Base-by-base conservation (phyloP, 2,797 vertebrate genomes). In the Urocyon cinereoargenteus region DNA sequence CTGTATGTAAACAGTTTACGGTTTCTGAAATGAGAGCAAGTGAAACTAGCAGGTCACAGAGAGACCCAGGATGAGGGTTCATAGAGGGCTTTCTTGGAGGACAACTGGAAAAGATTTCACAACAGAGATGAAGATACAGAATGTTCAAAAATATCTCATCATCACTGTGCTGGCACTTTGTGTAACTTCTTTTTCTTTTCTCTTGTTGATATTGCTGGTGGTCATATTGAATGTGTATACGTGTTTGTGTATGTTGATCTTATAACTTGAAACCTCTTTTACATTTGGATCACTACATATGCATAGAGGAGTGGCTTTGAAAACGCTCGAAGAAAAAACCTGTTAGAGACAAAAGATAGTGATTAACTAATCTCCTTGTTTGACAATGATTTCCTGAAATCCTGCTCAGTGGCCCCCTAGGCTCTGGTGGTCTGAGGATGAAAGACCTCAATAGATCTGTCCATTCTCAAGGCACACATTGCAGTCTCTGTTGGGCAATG, bases 1-100 rank as follows among this genome's bases (percentile, higher is more conserved):
- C 49, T 96, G 49, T 85, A 15, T 89, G 11, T 95, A 96, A 98
- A 95, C 34, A 91, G 19, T 93, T 91, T 53, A 62, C 0, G 55
- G 21, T 6, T 97, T 78, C 49, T 66, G 21, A 90, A 96, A 79
- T 28, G 13, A 89, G n/a, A 92, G 5, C 7, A 15, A 49, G 24
- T 72, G 28, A 6, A 88, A 61, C 8, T 11, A 66, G 28, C 7
- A 31, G 62, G 18, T 51, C 21, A 55, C 57, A 2, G 1, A 55
- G n/a, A 95, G 14, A 94, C 2, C 0, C 16, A 28, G 59, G 28
- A 28, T 1, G 0, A 21, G 19, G 2, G 15, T 10, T 18, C 45
- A 16, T 6, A 3, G 3, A 31, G 7, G 3, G 21, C 24, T 57
- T 68, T 22, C n/a, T 28, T n/a, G 12, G 40, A 16, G 34, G 26